These are phyloP conservation scores for Gasterosteus nipponicus DNA, from an alignment of 2,113 vertebrate species.

Conservation along the genomic window DNA sequence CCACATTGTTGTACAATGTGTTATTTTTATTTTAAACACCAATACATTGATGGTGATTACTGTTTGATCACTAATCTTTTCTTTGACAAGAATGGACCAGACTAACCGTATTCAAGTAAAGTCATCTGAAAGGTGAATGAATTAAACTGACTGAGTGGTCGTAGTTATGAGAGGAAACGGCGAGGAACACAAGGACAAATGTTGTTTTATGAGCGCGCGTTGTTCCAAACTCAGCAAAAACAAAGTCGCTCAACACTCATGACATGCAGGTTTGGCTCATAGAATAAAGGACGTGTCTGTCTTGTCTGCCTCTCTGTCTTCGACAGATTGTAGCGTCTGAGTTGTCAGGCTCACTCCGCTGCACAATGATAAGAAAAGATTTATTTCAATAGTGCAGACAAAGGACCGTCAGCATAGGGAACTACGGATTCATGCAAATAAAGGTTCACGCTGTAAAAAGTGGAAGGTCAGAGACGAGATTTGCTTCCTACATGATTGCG, in stretches of 20 bases:
- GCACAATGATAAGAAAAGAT: conserved; percentile 38
- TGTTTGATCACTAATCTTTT: not conserved
- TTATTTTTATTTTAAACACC: not conserved
- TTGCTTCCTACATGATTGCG: not conserved
- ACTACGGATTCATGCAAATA: conserved; percentile 52
- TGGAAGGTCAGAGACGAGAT: conserved; percentile 32
- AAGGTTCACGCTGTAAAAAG: conserved; percentile 17
- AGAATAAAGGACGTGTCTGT: conserved; percentile 36
- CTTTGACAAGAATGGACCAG: not conserved
- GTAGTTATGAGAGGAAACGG: not conserved
- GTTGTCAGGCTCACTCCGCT: conserved; percentile 46
- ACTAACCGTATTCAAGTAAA: not conserved
- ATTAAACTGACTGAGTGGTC: no score
- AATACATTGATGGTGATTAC: not conserved
- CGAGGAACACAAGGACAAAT: not conserved
- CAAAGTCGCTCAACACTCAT: conserved; percentile 16
- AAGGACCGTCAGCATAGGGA: conserved; percentile 39
- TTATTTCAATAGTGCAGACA: conserved; percentile 43
- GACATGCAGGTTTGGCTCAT: conserved; percentile 25
- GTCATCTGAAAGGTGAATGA: no score
- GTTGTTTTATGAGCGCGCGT: conserved; percentile 10
- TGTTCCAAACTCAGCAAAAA: conserved; percentile 9
- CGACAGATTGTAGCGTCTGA: conserved; percentile 44
- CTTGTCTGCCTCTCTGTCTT: conserved; percentile 20
- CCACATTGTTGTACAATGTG: not conserved